Base-by-base conservation (phyloP, 92 coral and sea anemone genomes). In the Anthopleura xanthogrammica region DNA sequence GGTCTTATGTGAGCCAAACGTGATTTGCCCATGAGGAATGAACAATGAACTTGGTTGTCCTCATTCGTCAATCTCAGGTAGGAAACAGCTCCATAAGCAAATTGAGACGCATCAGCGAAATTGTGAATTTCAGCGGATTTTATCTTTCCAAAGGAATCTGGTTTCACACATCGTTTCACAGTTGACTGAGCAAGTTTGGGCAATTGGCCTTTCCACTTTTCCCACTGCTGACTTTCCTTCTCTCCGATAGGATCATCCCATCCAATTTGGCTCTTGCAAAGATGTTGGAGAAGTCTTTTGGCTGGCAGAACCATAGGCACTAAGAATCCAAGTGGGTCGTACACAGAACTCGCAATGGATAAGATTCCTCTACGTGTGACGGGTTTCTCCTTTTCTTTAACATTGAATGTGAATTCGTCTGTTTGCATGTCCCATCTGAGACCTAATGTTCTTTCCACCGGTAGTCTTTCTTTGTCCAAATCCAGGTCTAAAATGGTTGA, bases 1-100 rank as follows among this genome's bases (percentile, higher is more conserved):
- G 83, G 12, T 55, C 83, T 87, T 29, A 87, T 64, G 36, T 86
- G 90, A n/a, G 83, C 71, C 20, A 82, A 46, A 22, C 79, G 65
- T 17, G 90, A 87, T 60, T 87, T 87, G 22, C 83, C 90, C 83
- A 82, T 87, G 14, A 87, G 46, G 4, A 87, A 81, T 10, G 80
- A 43, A 60, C 86, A 81, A 29, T 81, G 76, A 36, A 86, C 71
- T 13, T 14, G 23, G 19, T 81, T 70, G 16, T 48, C 42, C 10
- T 12, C 54, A 24, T 83, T 68, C 16, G 36, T 60, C 16, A 65
- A n/a, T 11, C 86, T 77, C 0, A 83, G 86, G 52, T 83, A 73
- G 6, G 80, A 72, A 13, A 83, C 86, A 36, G 86, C 86, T 54
- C 81, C 86, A 40, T 83, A 75, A 10, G 80, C 86, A 55, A 42